A percentile compares a stretch with the other conserved stretches of the same genome.
Evolutionary conservation across 2,797 vertebrate species (phyloP).

Genomic region (Craterocephalus amniculus): DNA sequence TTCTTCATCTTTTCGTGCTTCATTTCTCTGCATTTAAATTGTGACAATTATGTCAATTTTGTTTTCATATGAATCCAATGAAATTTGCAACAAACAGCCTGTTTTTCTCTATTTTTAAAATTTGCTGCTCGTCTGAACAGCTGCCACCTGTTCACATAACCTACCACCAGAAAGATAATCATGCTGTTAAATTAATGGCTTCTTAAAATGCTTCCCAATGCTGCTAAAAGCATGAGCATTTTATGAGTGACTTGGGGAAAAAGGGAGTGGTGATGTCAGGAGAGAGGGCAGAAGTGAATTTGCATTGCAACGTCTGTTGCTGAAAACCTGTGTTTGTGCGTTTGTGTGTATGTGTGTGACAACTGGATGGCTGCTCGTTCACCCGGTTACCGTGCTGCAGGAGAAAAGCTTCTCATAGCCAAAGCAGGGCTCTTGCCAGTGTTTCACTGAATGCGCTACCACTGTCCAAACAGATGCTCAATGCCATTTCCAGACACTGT

Average conservation of each 20-base stretch:
- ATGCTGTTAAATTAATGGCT: constrained; percentile 70
- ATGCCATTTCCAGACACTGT: constrained; percentile 67
- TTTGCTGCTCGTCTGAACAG: constrained; percentile 51
- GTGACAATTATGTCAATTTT: constrained; percentile 13
- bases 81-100: constrained; percentile 37
- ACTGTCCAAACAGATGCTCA: constrained; percentile 77
- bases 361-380: constrained; percentile 61
- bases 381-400: constrained; percentile 65
- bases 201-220: constrained; percentile 66
- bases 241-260: constrained; percentile 60
- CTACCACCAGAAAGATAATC: constrained; percentile 65
- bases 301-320: constrained; percentile 41
- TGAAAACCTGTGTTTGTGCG: constrained; percentile 15
- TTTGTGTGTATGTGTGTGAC: constrained; percentile 24
- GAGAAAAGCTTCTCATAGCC: constrained; percentile 60
- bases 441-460: constrained; percentile 60
- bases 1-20: not conserved
- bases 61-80: constrained; percentile 6
- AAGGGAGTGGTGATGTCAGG: constrained; percentile 40
- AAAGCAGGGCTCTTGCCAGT: constrained; percentile 60
- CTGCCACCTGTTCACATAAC: constrained; percentile 63
- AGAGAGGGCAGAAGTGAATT: constrained; percentile 40
- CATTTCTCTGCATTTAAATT: constrained; percentile 44
- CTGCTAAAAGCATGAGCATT: constrained; percentile 62
- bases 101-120: not conserved